Evolutionary conservation across 2,797 vertebrate species (phyloP).

Genomic region (Oreochromis grahami): DNA sequence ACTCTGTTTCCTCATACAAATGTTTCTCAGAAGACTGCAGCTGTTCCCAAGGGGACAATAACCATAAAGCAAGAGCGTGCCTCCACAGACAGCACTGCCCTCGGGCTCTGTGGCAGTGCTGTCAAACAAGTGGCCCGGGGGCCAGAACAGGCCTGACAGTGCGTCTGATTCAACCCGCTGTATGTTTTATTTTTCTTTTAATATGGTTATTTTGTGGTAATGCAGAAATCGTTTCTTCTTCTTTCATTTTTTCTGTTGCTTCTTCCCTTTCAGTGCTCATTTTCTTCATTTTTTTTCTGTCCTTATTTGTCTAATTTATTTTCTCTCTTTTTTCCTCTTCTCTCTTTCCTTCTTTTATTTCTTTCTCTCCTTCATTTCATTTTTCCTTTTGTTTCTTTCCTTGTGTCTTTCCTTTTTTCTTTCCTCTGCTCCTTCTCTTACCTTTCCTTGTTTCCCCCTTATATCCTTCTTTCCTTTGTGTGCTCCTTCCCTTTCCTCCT

Average conservation of each 20-base stretch:
- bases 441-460: background rate
- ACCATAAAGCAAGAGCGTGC: background rate
- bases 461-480: background rate
- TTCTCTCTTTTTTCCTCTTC: fast-evolving
- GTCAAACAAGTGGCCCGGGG: background rate
- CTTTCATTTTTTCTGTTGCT: background rate
- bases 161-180: background rate
- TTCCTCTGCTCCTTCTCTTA: background rate
- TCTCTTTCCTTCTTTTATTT: background rate
- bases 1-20: background rate
- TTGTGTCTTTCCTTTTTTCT: background rate
- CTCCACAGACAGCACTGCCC: fast-evolving
- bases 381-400: background rate
- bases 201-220: fast-evolving
- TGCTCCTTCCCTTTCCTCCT: background rate
- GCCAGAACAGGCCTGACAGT: background rate
- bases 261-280: background rate
- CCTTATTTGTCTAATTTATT: background rate
- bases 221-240: background rate
- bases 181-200: background rate
- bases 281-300: fast-evolving
- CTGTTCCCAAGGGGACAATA: background rate
- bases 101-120: fast-evolving
- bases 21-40: background rate
- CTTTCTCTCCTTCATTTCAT: background rate